These are phyloP conservation scores for Clinocottus analis DNA, from an alignment of 2,113 vertebrate genomes.

Conservation along the genomic window DNA sequence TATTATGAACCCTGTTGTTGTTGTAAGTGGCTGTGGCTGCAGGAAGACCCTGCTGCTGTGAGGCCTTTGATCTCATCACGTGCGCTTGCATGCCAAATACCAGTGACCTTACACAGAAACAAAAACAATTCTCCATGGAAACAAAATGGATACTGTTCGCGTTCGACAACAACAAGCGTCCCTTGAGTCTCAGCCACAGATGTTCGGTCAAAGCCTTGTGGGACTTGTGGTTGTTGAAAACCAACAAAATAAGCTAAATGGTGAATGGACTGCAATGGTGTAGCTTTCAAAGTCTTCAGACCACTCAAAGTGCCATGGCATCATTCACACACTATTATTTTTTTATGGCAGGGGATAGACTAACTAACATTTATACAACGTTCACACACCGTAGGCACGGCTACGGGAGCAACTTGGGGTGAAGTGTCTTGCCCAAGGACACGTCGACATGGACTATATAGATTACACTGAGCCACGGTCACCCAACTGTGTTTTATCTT, in stretches of 20 bases:
- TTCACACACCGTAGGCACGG: too few relatives aligned
- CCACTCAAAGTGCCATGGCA: too few relatives aligned
- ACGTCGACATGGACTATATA: too few relatives aligned
- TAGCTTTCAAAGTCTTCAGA: too few relatives aligned
- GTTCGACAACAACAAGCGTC: background rate
- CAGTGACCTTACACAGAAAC: conserved; percentile 21
- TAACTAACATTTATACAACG: too few relatives aligned
- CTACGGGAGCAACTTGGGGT: too few relatives aligned
- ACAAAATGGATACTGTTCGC: background rate
- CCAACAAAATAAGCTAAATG: background rate
- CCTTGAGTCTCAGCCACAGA: background rate
- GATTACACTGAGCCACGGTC: too few relatives aligned
- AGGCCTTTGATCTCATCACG: conserved; percentile 72
- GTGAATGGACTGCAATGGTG: too few relatives aligned
- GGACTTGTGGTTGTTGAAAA: background rate
- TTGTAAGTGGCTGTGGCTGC: conserved; percentile 15
- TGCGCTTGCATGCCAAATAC: conserved; percentile 34
- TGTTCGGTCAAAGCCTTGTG: background rate
- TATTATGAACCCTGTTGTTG: conserved; percentile 25
- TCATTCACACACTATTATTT: too few relatives aligned
- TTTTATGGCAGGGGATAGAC: too few relatives aligned
- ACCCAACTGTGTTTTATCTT: background rate
- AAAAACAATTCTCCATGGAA: background rate
- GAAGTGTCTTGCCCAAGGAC: too few relatives aligned
- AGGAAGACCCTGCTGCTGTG: conserved; percentile 26